These are phyloP conservation scores for Solenopsis fugax DNA, from an alignment of 1,140 invertebrate species.

Conservation along the genomic window DNA sequence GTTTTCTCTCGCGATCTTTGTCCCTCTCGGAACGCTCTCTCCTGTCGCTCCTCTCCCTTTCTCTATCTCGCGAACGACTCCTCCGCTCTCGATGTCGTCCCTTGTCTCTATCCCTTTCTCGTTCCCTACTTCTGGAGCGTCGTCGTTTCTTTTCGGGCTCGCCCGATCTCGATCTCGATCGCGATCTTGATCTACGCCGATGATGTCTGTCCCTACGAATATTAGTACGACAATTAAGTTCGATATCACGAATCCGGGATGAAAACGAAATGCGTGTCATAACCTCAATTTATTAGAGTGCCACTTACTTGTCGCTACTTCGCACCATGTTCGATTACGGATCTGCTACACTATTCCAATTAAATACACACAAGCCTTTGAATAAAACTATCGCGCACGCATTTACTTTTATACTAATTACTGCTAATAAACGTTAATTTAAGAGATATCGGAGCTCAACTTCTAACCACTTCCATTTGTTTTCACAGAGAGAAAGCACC, in stretches of 20 bases:
- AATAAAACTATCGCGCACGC: neutral
- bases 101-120: conserved; percentile 87
- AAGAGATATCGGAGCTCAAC: neutral
- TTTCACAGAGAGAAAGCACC: neutral
- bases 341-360: neutral
- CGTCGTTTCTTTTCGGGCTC: conserved; percentile 89
- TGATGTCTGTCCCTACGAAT: conserved; percentile 83
- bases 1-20: conserved; percentile 83
- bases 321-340: conserved; percentile 76
- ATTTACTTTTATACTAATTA: conserved; percentile 24
- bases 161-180: conserved; percentile 86
- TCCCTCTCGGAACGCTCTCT: conserved; percentile 78
- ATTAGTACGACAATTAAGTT: conserved; percentile 18
- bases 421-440: neutral
- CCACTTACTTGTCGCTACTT: conserved; percentile 80
- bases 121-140: conserved; percentile 89
- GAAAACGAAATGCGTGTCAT: conserved; percentile 28
- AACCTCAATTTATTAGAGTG: conserved; percentile 69
- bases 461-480: neutral
- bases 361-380: neutral
- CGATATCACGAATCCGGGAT: neutral
- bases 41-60: conserved; percentile 78
- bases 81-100: conserved; percentile 83
- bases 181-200: conserved; percentile 82
- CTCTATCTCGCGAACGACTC: conserved; percentile 83